Percentiles rank a stretch among this genome's conserved stretches.
Conservation (phyloP, 2,888 invertebrate species). For the Anoplius nigerrimus region DNA sequence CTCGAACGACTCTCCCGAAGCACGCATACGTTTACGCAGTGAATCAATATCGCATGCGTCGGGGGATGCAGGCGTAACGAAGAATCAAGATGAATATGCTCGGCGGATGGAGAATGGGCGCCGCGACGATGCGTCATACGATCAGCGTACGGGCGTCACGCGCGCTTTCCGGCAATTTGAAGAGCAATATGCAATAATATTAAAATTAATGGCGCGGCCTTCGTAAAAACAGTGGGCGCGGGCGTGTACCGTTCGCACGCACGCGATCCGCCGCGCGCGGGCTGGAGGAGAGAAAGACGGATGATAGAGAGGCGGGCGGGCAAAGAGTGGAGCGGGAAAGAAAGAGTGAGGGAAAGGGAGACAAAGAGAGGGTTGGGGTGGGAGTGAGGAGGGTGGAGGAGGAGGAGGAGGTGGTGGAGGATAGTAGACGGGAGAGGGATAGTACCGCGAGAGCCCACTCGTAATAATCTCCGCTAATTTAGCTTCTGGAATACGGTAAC, state of each 20-base stretch:
- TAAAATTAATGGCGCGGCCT: constrained; percentile 61
- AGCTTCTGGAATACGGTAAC: constrained; percentile 74
- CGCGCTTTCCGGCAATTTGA: constrained; percentile 59
- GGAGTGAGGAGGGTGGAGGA: constrained; percentile 36
- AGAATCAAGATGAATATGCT: constrained; percentile 58
- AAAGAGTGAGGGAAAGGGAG: constrained; percentile 12
- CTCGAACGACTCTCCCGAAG: no score
- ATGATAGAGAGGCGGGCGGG: not conserved
- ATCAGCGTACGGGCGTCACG: constrained; percentile 49
- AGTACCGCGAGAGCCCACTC: constrained; percentile 65
- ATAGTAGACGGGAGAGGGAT: constrained; percentile 41
- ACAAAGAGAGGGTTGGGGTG: constrained; percentile 34
- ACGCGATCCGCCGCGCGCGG: constrained; percentile 14
- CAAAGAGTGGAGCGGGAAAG: not conserved
- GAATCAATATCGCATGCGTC: constrained; percentile 50
- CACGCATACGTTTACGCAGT: constrained; percentile 29
- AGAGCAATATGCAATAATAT: constrained; percentile 66
- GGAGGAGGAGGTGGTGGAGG: constrained; percentile 19
- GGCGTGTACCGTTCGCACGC: constrained; percentile 18
- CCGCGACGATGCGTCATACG: constrained; percentile 40
- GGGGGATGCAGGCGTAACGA: constrained; percentile 25
- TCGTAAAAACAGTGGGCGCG: constrained; percentile 51
- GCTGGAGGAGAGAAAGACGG: constrained; percentile 3
- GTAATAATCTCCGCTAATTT: constrained; percentile 74
- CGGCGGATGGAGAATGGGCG: constrained; percentile 24